phyloP scores from a whole-genome alignment of 2,888 invertebrate species.

The Caenorhabditis sp. region DNA sequence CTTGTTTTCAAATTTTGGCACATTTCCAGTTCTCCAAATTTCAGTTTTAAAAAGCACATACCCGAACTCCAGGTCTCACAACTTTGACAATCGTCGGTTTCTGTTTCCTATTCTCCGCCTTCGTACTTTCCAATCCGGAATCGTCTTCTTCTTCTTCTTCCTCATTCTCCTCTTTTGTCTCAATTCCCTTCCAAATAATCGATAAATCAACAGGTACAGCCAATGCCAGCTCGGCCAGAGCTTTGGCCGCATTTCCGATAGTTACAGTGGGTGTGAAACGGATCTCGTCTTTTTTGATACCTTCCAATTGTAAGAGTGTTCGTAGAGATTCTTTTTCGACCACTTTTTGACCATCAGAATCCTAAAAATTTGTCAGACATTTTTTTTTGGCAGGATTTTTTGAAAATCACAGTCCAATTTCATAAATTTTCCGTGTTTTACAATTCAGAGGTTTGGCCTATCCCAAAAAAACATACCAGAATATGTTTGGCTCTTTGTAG shows the following conservation, averaged over 20 bases:
- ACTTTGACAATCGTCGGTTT: conserved; percentile 46
- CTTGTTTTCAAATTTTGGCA: no score
- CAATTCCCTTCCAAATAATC: conserved; percentile 21
- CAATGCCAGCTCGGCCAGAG: conserved; percentile 52
- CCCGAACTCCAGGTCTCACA: conserved; percentile 33
- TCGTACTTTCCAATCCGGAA: background rate
- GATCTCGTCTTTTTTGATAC: conserved; percentile 31
- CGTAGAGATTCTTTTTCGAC: conserved; percentile 43
- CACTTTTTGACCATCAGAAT: conserved; percentile 31
- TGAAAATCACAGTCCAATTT: no score
- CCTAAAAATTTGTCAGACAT: conserved; percentile 12
- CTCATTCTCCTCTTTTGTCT: conserved; percentile 10
- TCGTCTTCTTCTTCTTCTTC: conserved; percentile 5
- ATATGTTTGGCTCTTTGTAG: conserved; percentile 26
- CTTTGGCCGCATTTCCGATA: conserved; percentile 49
- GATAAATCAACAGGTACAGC: conserved; percentile 45
- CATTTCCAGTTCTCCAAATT: no score
- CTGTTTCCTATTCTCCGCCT: background rate
- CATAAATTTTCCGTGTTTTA: no score
- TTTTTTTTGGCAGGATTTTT: no score
- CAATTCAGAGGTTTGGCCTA: no score
- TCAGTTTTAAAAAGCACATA: background rate
- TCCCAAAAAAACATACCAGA: conserved; percentile 2
- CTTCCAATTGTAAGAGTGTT: conserved; percentile 41
- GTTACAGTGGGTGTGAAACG: conserved; percentile 48